phyloP scores from a whole-genome alignment of 2,797 vertebrate species.

The Bradypodion pumilum region DNA sequence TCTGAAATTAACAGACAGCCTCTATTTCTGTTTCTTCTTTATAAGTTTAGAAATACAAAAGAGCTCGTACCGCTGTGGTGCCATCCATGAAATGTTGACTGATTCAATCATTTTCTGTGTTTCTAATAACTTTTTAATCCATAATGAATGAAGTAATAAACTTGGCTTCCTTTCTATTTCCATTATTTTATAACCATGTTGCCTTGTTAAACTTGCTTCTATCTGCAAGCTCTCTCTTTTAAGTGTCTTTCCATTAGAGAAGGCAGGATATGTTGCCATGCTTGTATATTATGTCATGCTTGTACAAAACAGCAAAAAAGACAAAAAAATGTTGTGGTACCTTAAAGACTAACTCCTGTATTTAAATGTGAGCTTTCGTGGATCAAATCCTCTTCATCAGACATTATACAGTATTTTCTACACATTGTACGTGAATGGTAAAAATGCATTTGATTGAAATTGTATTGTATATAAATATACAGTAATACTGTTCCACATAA shows the following conservation, averaged over 20 bases:
- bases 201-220: constrained; percentile 32
- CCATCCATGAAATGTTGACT: constrained; percentile 16
- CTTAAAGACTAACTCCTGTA: no score
- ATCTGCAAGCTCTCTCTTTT: constrained; percentile 28
- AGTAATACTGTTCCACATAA: constrained; percentile 45
- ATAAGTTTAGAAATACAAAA: constrained; percentile 46
- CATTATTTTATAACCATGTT: constrained; percentile 21
- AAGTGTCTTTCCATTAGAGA: constrained; percentile 26
- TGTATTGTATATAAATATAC: no score
- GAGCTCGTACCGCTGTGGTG: background rate
- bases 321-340: no score
- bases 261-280: constrained; percentile 29
- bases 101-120: constrained; percentile 16
- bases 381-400: no score
- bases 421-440: constrained; percentile 40
- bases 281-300: no score
- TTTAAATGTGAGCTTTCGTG: no score
- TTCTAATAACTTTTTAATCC: constrained; percentile 47
- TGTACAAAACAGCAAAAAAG: no score
- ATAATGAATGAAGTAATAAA: constrained; percentile 43
- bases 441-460: constrained; percentile 50
- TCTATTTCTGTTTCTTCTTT: constrained; percentile 18
- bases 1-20: constrained; percentile 46
- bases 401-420: no score
- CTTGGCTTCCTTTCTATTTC: constrained; percentile 16